A percentile compares a stretch with the other conserved stretches of the same genome.
These are phyloP conservation scores for Schizaphis graminum DNA, from an alignment of 2,888 invertebrate genomes.

Conservation along the genomic window DNA sequence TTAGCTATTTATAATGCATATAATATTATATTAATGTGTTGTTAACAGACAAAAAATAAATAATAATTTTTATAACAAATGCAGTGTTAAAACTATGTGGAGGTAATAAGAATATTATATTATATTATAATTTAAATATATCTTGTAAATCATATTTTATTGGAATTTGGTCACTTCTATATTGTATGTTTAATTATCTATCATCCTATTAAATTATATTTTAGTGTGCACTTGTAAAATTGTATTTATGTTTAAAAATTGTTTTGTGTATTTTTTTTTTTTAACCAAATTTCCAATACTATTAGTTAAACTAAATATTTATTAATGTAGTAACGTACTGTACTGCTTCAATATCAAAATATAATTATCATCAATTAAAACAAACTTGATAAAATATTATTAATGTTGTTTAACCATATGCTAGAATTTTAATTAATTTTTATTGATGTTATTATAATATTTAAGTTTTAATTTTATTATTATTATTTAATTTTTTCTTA, in stretches of 20 bases:
- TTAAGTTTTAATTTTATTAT: not conserved
- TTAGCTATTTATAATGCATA: not conserved
- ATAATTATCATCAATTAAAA: not conserved
- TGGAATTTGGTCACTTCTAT: slow-evolving; percentile 9
- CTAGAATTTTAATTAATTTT: slow-evolving; percentile 16
- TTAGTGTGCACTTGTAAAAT: not conserved
- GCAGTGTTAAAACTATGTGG: not conserved
- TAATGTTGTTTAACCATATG: not conserved
- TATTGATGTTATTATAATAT: slow-evolving; percentile 12
- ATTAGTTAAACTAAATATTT: not conserved
- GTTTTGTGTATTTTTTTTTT: not conserved
- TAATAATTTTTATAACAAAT: not conserved
- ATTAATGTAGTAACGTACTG: not conserved
- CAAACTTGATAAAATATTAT: not conserved
- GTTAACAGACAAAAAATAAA: not conserved
- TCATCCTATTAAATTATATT: not conserved
- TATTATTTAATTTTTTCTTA: slow-evolving; percentile 7
- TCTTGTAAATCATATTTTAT: slow-evolving; percentile 14
- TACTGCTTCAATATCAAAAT: not conserved
- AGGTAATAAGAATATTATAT: not conserved
- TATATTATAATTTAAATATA: not conserved
- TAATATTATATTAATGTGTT: not conserved
- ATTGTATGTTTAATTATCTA: not conserved
- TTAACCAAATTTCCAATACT: not conserved
- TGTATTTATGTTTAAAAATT: not conserved